Evolutionary conservation across 1,140 invertebrate genomes (phyloP), one percentile per base, ranked within the genome.

Genomic region (Drosophila erecta): DNA sequence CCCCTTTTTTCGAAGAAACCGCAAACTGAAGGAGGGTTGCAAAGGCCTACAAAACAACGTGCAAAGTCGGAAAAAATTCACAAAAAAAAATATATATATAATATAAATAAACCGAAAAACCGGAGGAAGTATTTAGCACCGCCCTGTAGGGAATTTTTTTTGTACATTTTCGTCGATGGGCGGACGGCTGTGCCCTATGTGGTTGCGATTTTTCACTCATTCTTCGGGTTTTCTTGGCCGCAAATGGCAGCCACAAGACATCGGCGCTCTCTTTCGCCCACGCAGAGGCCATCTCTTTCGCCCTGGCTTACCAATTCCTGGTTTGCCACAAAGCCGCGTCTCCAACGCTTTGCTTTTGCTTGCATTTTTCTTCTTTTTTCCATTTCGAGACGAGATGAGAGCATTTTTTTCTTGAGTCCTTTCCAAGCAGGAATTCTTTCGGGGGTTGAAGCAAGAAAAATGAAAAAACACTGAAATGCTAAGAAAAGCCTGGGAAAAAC

Each of bases 211-310:
- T 69, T 69, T 46, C 64, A 69, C 66, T 70, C 66, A 70, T 69
- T 70, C 15, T 38, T 40, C 15, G 44, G 37, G 72, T 85, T 81
- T 79, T 77, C 30, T 65, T 79, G 74, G 90, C 90, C 90, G 65
- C 90, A 91, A 91, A 91, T 91, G 90, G 80, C 78, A 85, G 90
- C 90, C 90, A 75, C 90, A 91, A 91, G 75, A 79, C 71, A 83
- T 86, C 62, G 87, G 58, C 83, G 62, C 49, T 71, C 71, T 60
- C 58, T 44, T 33, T 67, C 47, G 0, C 33, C n/a, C 58, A 2
- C 14, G 3, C 30, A 44, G 17, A 37, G 37, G 61, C 40, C 60
- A 30, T 67, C 62, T 47, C 59, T 57, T 55, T 37, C 57, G 53
- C 57, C 47, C 58, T 62, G 24, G 49, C 62, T 56, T 50, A 41